Evolutionary conservation across 2,797 vertebrate genomes (phyloP).

Genomic region (Tachyglossus aculeatus): DNA sequence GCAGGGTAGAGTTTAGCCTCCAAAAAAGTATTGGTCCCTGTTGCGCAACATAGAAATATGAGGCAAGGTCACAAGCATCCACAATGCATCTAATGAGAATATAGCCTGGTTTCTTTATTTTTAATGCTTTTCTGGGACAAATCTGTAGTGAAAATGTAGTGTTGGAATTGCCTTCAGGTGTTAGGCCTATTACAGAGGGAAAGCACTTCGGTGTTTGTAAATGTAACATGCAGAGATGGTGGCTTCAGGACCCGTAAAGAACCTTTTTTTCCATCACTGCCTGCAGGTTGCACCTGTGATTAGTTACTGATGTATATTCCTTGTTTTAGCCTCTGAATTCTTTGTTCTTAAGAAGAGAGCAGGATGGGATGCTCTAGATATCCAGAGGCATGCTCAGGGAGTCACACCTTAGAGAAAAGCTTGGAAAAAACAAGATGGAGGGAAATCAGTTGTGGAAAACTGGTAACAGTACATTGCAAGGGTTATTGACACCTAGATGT

Average conservation of each 20-base stretch:
- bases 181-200: neutral
- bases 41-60: conserved; percentile 27
- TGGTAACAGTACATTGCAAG: neutral
- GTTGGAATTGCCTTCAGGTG: neutral
- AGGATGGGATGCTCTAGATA: neutral
- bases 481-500: neutral
- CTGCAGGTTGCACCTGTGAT: neutral
- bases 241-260: neutral
- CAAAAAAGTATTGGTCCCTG: conserved; percentile 13
- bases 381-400: neutral
- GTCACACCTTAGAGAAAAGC: neutral
- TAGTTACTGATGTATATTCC: neutral
- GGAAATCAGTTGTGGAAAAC: conserved; percentile 6
- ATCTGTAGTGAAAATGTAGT: neutral
- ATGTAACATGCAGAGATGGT: neutral
- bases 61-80: conserved; percentile 3
- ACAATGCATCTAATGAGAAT: neutral
- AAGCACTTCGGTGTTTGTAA: neutral
- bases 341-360: neutral
- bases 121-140: neutral
- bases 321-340: conserved; percentile 8
- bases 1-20: conserved; percentile 22
- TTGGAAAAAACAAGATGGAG: neutral
- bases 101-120: neutral
- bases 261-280: rapidly evolving